Evolutionary conservation across 2,888 invertebrate species (phyloP).

Genomic region (Rhamnusium bicolor): DNA sequence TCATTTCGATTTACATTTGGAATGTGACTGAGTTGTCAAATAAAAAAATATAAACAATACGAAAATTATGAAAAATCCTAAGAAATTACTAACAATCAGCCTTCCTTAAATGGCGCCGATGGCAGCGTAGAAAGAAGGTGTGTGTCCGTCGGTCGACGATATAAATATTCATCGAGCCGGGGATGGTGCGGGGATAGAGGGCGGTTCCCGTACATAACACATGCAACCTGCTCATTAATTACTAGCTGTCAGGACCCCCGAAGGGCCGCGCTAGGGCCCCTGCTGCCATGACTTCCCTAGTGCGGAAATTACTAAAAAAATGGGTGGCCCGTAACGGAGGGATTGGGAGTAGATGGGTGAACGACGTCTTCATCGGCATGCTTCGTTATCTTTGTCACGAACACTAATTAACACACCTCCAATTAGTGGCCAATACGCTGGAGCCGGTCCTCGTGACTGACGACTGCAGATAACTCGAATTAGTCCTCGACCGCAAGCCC

Average conservation of each 20-base stretch:
- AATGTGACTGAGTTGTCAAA: not conserved
- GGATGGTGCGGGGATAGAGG: conserved; percentile 58
- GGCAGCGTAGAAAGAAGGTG: conserved; percentile 36
- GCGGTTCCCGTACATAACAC: conserved; percentile 61
- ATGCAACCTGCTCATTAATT: conserved; percentile 69
- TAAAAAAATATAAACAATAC: not conserved
- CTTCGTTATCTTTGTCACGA: conserved; percentile 52
- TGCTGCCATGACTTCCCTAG: conserved; percentile 59
- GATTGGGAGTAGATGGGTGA: conserved; percentile 19
- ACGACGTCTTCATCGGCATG: conserved; percentile 28
- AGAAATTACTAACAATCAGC: conserved; percentile 17
- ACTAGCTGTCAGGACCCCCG: conserved; percentile 64
- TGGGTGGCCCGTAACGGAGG: conserved; percentile 58
- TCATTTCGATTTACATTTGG: not conserved
- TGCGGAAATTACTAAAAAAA: conserved; percentile 64
- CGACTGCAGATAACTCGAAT: conserved; percentile 52
- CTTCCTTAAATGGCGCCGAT: conserved; percentile 15
- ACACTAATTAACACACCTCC: conserved; percentile 59
- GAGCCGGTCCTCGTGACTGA: conserved; percentile 47
- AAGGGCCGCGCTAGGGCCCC: conserved; percentile 60
- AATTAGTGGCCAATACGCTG: conserved; percentile 56
- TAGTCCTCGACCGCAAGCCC: conserved; percentile 39
- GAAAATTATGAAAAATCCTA: not conserved
- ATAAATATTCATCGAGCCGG: conserved; percentile 56
- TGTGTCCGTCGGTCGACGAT: conserved; percentile 51